These are phyloP conservation scores for Callopanchax toddi DNA, from an alignment of 2,113 vertebrate genomes.

Conservation along the genomic window DNA sequence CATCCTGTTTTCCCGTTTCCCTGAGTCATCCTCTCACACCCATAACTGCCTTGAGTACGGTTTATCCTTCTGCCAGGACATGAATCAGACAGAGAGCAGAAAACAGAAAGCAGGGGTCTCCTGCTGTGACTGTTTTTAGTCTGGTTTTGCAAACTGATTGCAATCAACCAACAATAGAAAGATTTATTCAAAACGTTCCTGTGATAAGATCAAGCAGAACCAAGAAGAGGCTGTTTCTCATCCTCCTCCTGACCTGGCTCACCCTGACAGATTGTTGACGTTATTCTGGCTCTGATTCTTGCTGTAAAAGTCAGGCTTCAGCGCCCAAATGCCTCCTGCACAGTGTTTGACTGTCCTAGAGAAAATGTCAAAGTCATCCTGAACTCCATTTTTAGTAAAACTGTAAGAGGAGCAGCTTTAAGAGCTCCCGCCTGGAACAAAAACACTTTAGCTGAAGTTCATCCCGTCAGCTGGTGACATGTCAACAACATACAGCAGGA, in stretches of 20 bases:
- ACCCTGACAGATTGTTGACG: constrained; percentile 39
- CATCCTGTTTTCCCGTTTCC: constrained; percentile 41
- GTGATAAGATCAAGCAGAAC: constrained; percentile 27
- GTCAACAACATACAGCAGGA: constrained; percentile 38
- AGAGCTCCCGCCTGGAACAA: constrained; percentile 22
- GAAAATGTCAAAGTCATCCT: constrained; percentile 4
- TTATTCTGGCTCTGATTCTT: constrained; percentile 21
- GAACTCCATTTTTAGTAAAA: constrained; percentile 14
- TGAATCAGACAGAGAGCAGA: constrained; percentile 22
- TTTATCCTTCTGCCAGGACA: constrained; percentile 31
- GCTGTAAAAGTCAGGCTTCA: not conserved
- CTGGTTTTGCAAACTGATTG: constrained; percentile 28
- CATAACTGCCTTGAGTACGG: constrained; percentile 15
- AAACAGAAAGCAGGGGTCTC: constrained; percentile 19
- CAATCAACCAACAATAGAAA: constrained; percentile 21
- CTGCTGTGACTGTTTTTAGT: constrained; percentile 17
- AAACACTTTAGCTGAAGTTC: constrained; percentile 41
- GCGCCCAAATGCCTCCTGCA: not conserved
- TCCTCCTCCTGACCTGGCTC: constrained; percentile 19
- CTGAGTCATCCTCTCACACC: constrained; percentile 55
- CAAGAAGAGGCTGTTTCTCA: constrained; percentile 34
- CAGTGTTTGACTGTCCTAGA: not conserved
- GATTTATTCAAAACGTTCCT: constrained; percentile 22
- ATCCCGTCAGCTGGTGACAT: constrained; percentile 51
- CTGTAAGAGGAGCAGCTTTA: constrained; percentile 2